A percentile compares a stretch with the other conserved stretches of the same genome.
Conservation (phyloP, 2,888 invertebrate species). For the Limnephilus rhombicus region DNA sequence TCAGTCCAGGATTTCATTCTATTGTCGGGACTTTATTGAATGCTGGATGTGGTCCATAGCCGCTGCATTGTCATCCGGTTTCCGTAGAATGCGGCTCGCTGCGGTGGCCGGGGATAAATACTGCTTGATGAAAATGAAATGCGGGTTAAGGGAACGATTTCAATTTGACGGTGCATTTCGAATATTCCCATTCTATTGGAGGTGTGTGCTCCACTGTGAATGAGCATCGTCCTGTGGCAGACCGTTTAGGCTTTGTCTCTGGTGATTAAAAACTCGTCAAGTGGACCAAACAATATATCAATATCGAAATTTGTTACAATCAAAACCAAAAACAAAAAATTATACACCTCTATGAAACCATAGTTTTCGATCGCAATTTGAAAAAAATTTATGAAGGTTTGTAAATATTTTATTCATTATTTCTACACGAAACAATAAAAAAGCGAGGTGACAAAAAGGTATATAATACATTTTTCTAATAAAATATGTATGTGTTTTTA, state of each 20-base stretch:
- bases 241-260: neutral
- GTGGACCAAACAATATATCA: neutral
- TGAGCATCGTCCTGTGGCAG: neutral
- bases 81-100: neutral
- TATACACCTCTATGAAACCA: too few relatives aligned
- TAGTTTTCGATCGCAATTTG: too few relatives aligned
- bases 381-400: too few relatives aligned
- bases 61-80: neutral
- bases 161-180: neutral
- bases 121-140: constrained; percentile 13
- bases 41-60: neutral
- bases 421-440: too few relatives aligned
- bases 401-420: too few relatives aligned
- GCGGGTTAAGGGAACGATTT: neutral
- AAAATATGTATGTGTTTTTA: too few relatives aligned
- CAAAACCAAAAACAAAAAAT: neutral
- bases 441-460: too few relatives aligned
- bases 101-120: neutral
- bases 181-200: neutral
- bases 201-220: neutral
- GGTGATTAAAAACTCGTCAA: neutral
- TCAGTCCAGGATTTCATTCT: constrained; percentile 32
- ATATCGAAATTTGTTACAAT: too few relatives aligned
- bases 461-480: too few relatives aligned
- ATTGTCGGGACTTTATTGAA: constrained; percentile 29